These are phyloP conservation scores for Homalodisca vitripennis DNA, from an alignment of 1,140 invertebrate genomes.

Conservation along the genomic window DNA sequence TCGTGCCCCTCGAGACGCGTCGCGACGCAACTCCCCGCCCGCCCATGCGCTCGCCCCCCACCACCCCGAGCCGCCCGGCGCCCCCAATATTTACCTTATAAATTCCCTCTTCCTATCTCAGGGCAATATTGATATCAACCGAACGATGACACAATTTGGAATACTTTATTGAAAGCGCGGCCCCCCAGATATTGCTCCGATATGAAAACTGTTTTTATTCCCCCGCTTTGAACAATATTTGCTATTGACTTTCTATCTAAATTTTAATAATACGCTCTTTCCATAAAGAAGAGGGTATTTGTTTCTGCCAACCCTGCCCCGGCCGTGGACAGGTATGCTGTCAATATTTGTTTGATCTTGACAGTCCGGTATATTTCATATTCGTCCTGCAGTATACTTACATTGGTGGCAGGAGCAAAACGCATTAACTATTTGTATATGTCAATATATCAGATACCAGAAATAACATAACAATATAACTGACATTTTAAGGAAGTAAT, in stretches of 20 bases:
- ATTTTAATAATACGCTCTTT: constrained; percentile 14
- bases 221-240: constrained; percentile 24
- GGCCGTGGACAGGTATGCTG: too few relatives aligned
- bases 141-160: constrained; percentile 25
- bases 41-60: neutral
- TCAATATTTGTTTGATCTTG: too few relatives aligned
- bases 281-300: too few relatives aligned
- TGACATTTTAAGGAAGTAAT: too few relatives aligned
- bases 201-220: constrained; percentile 27
- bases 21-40: neutral
- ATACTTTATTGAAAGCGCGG: constrained; percentile 23
- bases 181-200: constrained; percentile 18
- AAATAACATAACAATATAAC: too few relatives aligned
- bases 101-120: constrained; percentile 25
- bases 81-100: constrained; percentile 23
- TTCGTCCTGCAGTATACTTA: too few relatives aligned
- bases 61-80: neutral
- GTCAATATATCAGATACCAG: too few relatives aligned
- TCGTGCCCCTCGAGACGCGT: neutral
- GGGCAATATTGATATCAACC: constrained; percentile 26
- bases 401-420: too few relatives aligned
- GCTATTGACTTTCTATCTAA: constrained; percentile 25
- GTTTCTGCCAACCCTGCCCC: too few relatives aligned
- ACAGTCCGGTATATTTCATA: too few relatives aligned
- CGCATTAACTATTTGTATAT: too few relatives aligned